A percentile compares a stretch with the other conserved stretches of the same genome.
phyloP scores from a whole-genome alignment of 2,888 invertebrate species.

The Epistrophella euchroma region DNA sequence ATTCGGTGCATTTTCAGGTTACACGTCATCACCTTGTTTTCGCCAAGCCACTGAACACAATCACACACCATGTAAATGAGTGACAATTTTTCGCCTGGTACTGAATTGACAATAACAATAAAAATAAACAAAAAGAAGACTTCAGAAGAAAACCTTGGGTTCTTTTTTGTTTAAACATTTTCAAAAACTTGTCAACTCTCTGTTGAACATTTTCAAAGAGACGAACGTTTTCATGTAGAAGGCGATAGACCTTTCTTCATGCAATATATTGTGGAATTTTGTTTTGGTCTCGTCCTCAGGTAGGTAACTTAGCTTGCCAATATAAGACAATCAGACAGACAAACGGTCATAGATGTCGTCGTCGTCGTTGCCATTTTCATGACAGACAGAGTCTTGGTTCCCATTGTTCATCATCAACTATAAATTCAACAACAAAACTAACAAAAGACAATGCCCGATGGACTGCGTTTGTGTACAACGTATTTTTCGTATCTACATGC shows the following conservation, averaged over 20 bases:
- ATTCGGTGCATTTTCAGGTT: slow-evolving; percentile 27
- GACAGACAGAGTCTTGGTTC: slow-evolving; percentile 28
- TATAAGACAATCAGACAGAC: slow-evolving; percentile 35
- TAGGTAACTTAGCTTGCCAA: slow-evolving; percentile 53
- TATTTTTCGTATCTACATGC: not conserved
- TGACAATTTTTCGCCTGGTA: slow-evolving; percentile 59
- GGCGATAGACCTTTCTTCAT: slow-evolving; percentile 16
- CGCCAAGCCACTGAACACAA: slow-evolving; percentile 10
- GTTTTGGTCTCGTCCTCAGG: slow-evolving; percentile 54
- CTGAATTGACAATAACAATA: slow-evolving; percentile 27
- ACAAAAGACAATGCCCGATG: slow-evolving; percentile 19
- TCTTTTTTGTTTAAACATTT: slow-evolving; percentile 4
- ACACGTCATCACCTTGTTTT: slow-evolving; percentile 7
- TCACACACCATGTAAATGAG: slow-evolving; percentile 72
- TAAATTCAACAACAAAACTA: slow-evolving; percentile 23
- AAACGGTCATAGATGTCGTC: slow-evolving; percentile 54
- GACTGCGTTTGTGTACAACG: not conserved
- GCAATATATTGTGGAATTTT: slow-evolving; percentile 52
- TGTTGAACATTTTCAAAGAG: slow-evolving; percentile 25
- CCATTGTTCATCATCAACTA: slow-evolving; percentile 11
- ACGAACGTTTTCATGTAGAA: slow-evolving; percentile 35
- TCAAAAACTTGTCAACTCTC: slow-evolving; percentile 37
- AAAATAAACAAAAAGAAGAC: slow-evolving; percentile 40
- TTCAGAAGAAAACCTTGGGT: slow-evolving; percentile 6
- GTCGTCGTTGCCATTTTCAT: slow-evolving; percentile 26